A percentile compares a stretch with the other conserved stretches of the same genome.
Conservation (phyloP, 2,797 vertebrate genomes). For the Moxostoma hubbsi region DNA sequence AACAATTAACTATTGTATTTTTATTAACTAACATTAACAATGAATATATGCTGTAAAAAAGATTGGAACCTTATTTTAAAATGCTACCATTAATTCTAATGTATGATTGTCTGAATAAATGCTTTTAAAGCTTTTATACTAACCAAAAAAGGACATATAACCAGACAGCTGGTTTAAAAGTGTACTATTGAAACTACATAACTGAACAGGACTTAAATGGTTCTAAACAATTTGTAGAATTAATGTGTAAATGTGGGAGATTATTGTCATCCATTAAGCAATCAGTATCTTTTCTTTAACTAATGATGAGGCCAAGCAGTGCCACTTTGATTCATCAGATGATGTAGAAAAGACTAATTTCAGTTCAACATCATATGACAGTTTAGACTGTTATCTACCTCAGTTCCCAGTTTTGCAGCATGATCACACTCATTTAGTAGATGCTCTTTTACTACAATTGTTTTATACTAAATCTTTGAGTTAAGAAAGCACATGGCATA, state of each 20-base stretch:
- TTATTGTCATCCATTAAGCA: conserved; percentile 38
- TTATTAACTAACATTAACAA: no score
- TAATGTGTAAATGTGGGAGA: conserved; percentile 39
- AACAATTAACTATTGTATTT: no score
- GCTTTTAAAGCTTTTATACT: not conserved
- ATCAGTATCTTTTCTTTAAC: conserved; percentile 41
- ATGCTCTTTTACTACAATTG: not conserved
- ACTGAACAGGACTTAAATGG: conserved; percentile 27
- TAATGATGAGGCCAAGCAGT: conserved; percentile 33
- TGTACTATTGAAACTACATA: not conserved
- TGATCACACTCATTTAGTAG: not conserved
- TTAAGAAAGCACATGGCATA: not conserved
- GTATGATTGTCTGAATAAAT: not conserved
- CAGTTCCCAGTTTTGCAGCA: not conserved
- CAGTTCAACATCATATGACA: not conserved
- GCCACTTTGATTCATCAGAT: conserved; percentile 32
- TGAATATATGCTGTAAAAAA: no score
- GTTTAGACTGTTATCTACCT: not conserved
- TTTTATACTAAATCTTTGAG: not conserved
- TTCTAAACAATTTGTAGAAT: conserved; percentile 9
- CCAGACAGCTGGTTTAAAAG: conserved; percentile 1
- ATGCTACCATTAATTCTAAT: no score
- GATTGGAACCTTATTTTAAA: no score
- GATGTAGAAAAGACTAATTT: conserved; percentile 15
- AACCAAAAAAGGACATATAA: conserved; percentile 4